phyloP scores from a whole-genome alignment of 2,113 vertebrate genomes.

The Pogonocichla stellata region DNA sequence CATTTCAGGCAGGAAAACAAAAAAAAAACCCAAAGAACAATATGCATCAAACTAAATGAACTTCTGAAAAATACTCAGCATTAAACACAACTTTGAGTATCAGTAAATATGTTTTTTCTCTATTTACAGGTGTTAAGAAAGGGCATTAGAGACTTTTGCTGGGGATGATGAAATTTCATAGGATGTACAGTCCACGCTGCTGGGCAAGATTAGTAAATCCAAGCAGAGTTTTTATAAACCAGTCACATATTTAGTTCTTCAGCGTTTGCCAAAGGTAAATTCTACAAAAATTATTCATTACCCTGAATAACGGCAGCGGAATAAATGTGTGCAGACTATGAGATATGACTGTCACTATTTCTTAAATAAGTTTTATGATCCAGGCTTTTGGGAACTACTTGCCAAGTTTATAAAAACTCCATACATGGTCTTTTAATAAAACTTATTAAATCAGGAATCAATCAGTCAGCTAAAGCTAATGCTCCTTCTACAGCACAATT shows the following conservation, averaged over 20 bases:
- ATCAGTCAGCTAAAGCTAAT: constrained; percentile 35
- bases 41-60: constrained; percentile 38
- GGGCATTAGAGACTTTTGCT: constrained; percentile 43
- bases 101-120: constrained; percentile 55
- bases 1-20: constrained; percentile 55
- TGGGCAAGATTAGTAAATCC: neutral
- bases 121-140: constrained; percentile 64
- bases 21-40: neutral
- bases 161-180: neutral
- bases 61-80: constrained; percentile 57
- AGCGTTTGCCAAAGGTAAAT: neutral
- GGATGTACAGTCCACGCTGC: neutral
- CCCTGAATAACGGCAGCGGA: neutral
- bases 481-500: constrained; percentile 23
- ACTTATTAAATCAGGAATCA: neutral
- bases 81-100: constrained; percentile 27
- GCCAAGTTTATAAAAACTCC: constrained; percentile 59
- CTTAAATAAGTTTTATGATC: neutral
- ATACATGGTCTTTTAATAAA: neutral
- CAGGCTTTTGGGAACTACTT: neutral
- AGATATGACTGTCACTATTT: neutral
- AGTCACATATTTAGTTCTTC: neutral
- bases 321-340: neutral
- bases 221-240: constrained; percentile 58
- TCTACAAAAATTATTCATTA: neutral